Evolutionary conservation across 2,113 vertebrate genomes (phyloP), one percentile per base, ranked within the genome.

Genomic region (Protobothrops mucrosquamatus): DNA sequence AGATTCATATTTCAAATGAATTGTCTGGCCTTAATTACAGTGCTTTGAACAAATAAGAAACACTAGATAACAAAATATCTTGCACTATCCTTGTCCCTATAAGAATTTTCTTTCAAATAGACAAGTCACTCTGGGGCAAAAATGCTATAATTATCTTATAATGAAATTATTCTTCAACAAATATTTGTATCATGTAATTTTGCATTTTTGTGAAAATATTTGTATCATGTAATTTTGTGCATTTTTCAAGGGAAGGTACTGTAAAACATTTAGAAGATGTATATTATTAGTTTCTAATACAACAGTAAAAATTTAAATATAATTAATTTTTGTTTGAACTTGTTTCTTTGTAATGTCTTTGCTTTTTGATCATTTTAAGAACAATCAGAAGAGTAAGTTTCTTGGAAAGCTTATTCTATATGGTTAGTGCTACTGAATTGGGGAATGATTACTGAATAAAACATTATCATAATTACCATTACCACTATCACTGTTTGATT

Each of bases 321-420:
- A 6, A 26, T 64, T 86, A 86, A 87, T 74, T 87, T 88, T 95
- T 95, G 95, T 87, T 90, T 95, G 95, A 95, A 89, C 90, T 94
- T 92, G 57, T 61, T 88, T 95, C 29, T 56, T 85, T 90, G 20
- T 7, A 56, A 56, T 22, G 39, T 0, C 46, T 46, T 46, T 48
- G 46, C 46, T 1, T 85, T 39, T 61, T 43, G n/a, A 8, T 2
- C 46, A 8, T 91, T 94, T 94, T 90, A 94, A 87, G 52, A 2
- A 89, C 43, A 39, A 61, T 0, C 29, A 93, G 43, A 69, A 34
- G 94, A 20, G 57, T 26, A 91, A 85, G 3, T 26, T 95, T 93
- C 93, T 94, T 92, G 48, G 15, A 23, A 69, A 52, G 11, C 26
- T 87, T 93, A 91, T 52, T 92, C n/a, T 52, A 12, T 74, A 90